Percentiles rank a stretch among this genome's conserved stretches.
Conservation (phyloP, 2,797 vertebrate genomes). For the Helicolenus hilgendorfi region DNA sequence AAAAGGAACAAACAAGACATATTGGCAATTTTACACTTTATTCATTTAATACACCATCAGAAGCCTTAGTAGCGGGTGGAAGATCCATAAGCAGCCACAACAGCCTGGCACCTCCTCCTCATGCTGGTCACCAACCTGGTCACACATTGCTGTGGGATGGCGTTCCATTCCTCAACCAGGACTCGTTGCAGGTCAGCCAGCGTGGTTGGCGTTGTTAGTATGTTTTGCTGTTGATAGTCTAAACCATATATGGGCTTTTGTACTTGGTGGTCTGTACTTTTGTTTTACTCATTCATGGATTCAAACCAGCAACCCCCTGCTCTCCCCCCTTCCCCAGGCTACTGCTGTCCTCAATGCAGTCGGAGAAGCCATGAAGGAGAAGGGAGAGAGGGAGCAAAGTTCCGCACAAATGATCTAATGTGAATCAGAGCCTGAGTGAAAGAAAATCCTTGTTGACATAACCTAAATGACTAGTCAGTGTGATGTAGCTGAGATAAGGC, state of each 20-base stretch:
- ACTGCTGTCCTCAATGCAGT: background rate
- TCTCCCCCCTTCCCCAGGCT: background rate
- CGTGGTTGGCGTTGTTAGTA: background rate
- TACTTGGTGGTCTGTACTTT: background rate
- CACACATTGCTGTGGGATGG: too few relatives aligned
- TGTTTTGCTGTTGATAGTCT: background rate
- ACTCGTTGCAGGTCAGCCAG: fast-evolving
- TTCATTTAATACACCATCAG: too few relatives aligned
- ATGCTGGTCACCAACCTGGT: too few relatives aligned
- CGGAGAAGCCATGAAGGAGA: background rate
- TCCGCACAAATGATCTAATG: slow-evolving; percentile 16
- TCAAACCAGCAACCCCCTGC: background rate
- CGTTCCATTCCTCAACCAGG: too few relatives aligned
- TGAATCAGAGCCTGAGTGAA: slow-evolving; percentile 17
- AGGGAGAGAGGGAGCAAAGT: background rate
- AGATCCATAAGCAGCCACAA: too few relatives aligned
- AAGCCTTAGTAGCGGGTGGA: too few relatives aligned
- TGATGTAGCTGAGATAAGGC: slow-evolving; percentile 18
- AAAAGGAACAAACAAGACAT: too few relatives aligned
- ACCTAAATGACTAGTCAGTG: slow-evolving; percentile 60
- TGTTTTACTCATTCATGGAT: background rate
- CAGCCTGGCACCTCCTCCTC: too few relatives aligned
- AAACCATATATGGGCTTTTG: background rate
- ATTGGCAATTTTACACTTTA: too few relatives aligned
- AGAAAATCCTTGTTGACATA: slow-evolving; percentile 45